Percentiles rank a stretch among this genome's conserved stretches.
phyloP scores from a whole-genome alignment of 2,888 invertebrate genomes.

The Caenorhabditis sp. region DNA sequence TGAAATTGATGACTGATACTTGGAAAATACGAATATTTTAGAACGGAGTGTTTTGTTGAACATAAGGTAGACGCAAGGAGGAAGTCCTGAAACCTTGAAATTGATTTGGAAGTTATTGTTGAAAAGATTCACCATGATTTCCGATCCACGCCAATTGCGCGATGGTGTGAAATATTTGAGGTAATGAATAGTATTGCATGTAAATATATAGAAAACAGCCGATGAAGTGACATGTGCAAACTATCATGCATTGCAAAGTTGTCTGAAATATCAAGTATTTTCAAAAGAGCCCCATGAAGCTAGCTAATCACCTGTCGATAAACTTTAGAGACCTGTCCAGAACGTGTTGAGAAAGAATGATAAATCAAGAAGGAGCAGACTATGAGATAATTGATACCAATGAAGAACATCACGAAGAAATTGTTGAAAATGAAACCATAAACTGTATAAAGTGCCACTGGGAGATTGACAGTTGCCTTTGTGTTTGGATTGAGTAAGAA shows the following conservation, averaged over 20 bases:
- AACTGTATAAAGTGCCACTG: constrained; percentile 26
- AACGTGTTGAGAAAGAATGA: constrained; percentile 16
- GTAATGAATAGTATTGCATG: constrained; percentile 40
- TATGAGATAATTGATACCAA: constrained; percentile 24
- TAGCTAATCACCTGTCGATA: constrained; percentile 12
- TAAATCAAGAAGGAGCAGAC: constrained; percentile 29
- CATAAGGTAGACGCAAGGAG: constrained; percentile 29
- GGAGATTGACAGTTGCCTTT: constrained; percentile 21
- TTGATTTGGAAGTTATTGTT: not conserved
- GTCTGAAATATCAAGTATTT: constrained; percentile 23
- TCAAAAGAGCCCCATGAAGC: constrained; percentile 10
- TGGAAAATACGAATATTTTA: not conserved
- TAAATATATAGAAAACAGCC: constrained; percentile 44
- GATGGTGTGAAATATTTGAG: constrained; percentile 25
- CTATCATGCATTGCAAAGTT: constrained; percentile 31
- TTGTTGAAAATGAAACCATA: constrained; percentile 41
- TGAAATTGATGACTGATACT: too few species aligned
- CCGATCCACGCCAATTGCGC: constrained; percentile 47
- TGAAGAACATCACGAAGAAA: constrained; percentile 36
- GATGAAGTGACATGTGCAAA: constrained; percentile 43
- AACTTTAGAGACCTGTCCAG: constrained; percentile 15
- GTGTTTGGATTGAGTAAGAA: constrained; percentile 42
- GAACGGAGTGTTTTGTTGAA: constrained; percentile 35
- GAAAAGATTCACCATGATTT: constrained; percentile 30
- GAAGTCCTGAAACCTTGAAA: constrained; percentile 10